These are phyloP conservation scores for Eledona agricola DNA, from an alignment of 2,888 invertebrate genomes.

Conservation along the genomic window DNA sequence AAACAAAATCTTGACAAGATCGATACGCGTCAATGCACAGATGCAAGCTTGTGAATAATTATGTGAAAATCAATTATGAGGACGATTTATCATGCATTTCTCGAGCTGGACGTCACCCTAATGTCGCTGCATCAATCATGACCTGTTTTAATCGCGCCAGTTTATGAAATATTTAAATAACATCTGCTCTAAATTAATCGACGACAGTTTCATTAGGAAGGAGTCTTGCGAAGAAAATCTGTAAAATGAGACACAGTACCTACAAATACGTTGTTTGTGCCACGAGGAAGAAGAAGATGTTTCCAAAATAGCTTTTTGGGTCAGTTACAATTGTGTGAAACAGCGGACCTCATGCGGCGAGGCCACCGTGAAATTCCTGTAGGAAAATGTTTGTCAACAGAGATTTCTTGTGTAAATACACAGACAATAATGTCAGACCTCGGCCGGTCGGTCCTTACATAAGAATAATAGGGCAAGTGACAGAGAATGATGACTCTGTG, in stretches of 20 bases:
- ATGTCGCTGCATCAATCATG: slow-evolving; percentile 59
- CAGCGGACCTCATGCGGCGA: slow-evolving; percentile 53
- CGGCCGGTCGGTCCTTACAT: slow-evolving; percentile 44
- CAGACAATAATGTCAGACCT: slow-evolving; percentile 54
- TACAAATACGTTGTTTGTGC: too few relatives aligned
- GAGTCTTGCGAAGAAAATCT: slow-evolving; percentile 1
- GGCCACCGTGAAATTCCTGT: slow-evolving; percentile 62
- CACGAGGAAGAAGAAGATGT: too few relatives aligned
- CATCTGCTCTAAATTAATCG: slow-evolving; percentile 23
- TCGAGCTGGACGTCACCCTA: slow-evolving; percentile 41
- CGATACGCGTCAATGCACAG: slow-evolving; percentile 61
- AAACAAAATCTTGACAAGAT: slow-evolving; percentile 42
- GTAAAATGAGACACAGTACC: too few relatives aligned
- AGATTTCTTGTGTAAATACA: slow-evolving; percentile 61
- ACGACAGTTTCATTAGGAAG: slow-evolving; percentile 19
- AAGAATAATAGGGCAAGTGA: slow-evolving; percentile 57
- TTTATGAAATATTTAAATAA: slow-evolving; percentile 47
- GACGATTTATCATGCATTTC: slow-evolving; percentile 61
- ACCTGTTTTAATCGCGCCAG: slow-evolving; percentile 55
- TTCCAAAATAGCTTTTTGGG: slow-evolving; percentile 49
- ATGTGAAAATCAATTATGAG: slow-evolving; percentile 62
- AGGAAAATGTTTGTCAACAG: slow-evolving; percentile 63
- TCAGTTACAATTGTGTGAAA: slow-evolving; percentile 59
- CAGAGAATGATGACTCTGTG: slow-evolving; percentile 58
- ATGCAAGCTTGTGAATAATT: slow-evolving; percentile 62